These are phyloP conservation scores for Ivindomyrus marchei DNA, from an alignment of 2,113 vertebrate species.

Conservation along the genomic window DNA sequence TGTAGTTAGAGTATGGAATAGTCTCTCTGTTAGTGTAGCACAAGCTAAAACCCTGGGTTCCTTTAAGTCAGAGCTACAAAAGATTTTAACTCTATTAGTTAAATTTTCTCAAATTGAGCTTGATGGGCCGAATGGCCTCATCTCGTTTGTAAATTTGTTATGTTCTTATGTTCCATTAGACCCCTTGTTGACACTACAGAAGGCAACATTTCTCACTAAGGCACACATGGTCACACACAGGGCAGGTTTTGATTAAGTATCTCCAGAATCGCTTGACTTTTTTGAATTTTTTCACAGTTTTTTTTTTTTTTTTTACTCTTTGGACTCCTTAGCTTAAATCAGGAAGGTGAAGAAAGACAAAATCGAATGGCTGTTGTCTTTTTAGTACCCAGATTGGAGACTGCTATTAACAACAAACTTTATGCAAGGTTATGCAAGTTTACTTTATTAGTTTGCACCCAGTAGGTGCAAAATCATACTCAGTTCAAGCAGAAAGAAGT, in stretches of 20 bases:
- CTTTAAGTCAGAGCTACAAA: too few species aligned
- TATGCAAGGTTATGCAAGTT: neutral
- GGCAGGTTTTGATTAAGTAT: neutral
- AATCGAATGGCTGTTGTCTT: neutral
- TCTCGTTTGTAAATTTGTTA: neutral
- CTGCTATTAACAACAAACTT: neutral
- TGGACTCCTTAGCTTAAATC: neutral
- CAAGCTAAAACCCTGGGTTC: too few species aligned
- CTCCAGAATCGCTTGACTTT: neutral
- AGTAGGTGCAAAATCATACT: neutral
- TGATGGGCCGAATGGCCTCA: neutral
- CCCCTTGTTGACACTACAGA: neutral
- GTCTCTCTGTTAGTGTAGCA: too few species aligned
- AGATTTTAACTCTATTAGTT: too few species aligned
- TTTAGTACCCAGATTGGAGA: neutral
- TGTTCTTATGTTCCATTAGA: neutral
- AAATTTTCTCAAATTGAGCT: neutral
- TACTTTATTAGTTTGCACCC: neutral
- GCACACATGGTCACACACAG: neutral
- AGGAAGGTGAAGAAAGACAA: neutral
- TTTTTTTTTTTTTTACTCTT: neutral
- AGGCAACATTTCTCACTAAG: neutral
- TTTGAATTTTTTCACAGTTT: neutral
- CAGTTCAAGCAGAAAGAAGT: neutral
- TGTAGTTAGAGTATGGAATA: too few species aligned